Evolutionary conservation across 2,888 invertebrate genomes (phyloP), one percentile per base, ranked within the genome.

Genomic region (Eumerus sabulonum): DNA sequence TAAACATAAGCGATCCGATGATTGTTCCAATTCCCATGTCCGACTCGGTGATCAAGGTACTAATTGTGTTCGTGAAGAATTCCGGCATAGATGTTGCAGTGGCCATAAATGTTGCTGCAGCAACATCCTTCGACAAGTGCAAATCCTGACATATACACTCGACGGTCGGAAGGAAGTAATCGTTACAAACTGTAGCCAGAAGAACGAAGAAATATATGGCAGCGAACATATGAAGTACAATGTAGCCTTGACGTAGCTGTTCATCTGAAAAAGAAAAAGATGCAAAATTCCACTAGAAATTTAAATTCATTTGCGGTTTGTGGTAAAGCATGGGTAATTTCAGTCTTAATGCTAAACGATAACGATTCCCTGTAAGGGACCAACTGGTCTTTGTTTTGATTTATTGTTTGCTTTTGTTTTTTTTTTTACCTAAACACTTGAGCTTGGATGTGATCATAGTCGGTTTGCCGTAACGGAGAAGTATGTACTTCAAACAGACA

Each of bases 81-180:
- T 98, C 98, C 0, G 98, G 98, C 82, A 96, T 95, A 13, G 97
- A 96, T 0, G 98, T 98, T 2, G 98, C 98, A 0, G 97, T 93
- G 0, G 98, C 95, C 95, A 98, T 97, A 85, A 99, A 98, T 0
- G 98, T 98, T 1, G 98, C 98, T 0, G 98, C 98, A 0, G 98
- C 98, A 12, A 98, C 96, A 89, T 99, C 97, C 90, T 93, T 92
- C 11, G 94, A 93, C 84, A 95, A 91, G 84, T 93, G 92, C 45
- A 95, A 87, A 87, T 94, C 94, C 82, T 94, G 93, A 85, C 97
- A 96, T 82, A 98, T 96, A 72, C 93, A 91, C 88, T 97, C 96
- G 11, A 98, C 93, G 11, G 96, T 93, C 0, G 98, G 96, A 42
- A 98, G 91, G 86, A 98, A 96, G 86, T 96, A 98, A 84, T 95